Conservation (phyloP, 2,113 vertebrate genomes). For the Cavia porcellus region DNA sequence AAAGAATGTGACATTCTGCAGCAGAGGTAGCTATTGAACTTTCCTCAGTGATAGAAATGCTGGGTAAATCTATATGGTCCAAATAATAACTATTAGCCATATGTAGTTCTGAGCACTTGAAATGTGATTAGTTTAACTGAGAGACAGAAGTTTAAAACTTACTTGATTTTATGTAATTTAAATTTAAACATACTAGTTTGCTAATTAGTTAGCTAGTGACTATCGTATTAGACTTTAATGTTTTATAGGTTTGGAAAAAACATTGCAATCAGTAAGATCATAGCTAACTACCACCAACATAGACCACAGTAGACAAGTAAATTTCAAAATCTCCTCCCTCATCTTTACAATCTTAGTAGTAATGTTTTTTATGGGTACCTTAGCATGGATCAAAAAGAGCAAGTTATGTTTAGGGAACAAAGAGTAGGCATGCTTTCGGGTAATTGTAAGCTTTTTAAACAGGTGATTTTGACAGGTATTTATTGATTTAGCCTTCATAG, state of each 20-base stretch:
- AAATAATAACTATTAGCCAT: not conserved
- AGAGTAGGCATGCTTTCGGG: not conserved
- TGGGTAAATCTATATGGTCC: not conserved
- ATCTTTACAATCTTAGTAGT: not conserved
- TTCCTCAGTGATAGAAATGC: not conserved
- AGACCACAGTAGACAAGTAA: not conserved
- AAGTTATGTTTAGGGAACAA: not conserved
- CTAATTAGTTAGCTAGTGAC: not conserved
- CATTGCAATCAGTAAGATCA: not conserved
- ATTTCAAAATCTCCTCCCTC: not conserved
- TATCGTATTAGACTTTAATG: not conserved
- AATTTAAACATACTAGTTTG: conserved; percentile 13
- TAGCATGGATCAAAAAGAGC: not conserved
- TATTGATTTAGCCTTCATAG: not conserved
- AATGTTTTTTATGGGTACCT: not conserved
- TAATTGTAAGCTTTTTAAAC: not conserved
- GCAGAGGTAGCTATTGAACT: not conserved
- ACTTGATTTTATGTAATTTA: conserved; percentile 38
- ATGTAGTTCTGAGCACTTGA: not conserved
- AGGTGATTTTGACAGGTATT: not conserved
- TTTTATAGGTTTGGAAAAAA: not conserved
- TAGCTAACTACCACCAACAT: not conserved
- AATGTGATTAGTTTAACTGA: not conserved
- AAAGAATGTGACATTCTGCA: not conserved
- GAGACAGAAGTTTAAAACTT: conserved; percentile 25